phyloP scores from a whole-genome alignment of 2,888 invertebrate genomes.

The Phasia obesa region DNA sequence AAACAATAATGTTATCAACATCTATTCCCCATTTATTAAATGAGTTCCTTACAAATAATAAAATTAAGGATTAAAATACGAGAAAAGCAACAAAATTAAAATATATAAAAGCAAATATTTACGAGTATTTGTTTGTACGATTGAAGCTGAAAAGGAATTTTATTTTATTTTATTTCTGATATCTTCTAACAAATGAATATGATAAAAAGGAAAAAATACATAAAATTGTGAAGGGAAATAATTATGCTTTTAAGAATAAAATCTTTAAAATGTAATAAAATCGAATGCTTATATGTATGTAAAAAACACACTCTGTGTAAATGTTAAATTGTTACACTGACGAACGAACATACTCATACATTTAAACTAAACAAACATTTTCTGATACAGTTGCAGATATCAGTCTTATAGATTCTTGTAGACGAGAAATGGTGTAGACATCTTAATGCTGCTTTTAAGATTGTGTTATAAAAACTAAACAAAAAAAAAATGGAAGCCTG shows the following conservation, averaged over 20 bases:
- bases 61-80: background rate
- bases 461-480: too few species aligned
- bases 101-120: slow-evolving; percentile 12
- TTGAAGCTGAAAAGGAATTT: background rate
- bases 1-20: slow-evolving; percentile 4
- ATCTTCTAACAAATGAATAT: background rate
- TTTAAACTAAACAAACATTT: too few species aligned
- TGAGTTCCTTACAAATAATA: background rate
- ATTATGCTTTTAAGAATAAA: slow-evolving; percentile 51
- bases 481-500: too few species aligned
- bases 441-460: too few species aligned
- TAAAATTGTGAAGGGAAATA: slow-evolving; percentile 52
- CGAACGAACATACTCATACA: too few species aligned
- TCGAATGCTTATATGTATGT: slow-evolving; percentile 26
- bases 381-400: too few species aligned
- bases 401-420: too few species aligned
- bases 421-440: too few species aligned
- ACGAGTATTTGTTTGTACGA: slow-evolving; percentile 4
- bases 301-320: background rate
- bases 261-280: slow-evolving; percentile 64
- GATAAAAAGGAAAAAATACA: background rate
- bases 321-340: background rate
- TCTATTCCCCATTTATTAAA: background rate
- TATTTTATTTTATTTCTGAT: background rate
- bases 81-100: background rate